Conservation (phyloP, 2,113 vertebrate species). For the Microcebus lehilahytsara region DNA sequence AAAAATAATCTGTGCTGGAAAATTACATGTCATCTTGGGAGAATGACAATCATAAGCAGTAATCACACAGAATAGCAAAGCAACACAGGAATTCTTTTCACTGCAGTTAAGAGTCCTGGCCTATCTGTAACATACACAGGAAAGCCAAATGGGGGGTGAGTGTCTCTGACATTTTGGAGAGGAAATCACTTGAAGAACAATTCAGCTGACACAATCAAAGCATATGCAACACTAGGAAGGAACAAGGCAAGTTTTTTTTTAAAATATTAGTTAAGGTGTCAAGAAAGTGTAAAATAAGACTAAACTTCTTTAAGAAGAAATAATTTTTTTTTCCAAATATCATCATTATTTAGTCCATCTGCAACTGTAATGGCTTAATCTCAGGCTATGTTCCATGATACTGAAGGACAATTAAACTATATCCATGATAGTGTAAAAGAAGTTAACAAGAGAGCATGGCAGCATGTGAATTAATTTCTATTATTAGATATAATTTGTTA, state of each 20-base stretch:
- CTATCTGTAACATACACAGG: neutral
- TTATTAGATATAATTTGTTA: neutral
- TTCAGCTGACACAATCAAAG: neutral
- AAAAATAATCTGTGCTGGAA: slow-evolving; percentile 42
- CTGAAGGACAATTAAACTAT: neutral
- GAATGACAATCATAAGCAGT: slow-evolving; percentile 32
- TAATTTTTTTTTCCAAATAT: neutral
- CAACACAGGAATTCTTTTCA: neutral
- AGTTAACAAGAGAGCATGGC: neutral
- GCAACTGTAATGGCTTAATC: neutral
- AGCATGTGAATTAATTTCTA: neutral
- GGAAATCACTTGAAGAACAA: neutral
- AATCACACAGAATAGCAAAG: slow-evolving; percentile 49
- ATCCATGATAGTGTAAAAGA: neutral
- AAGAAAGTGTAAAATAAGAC: neutral
- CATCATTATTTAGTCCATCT: neutral
- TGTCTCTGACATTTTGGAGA: neutral
- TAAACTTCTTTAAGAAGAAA: neutral
- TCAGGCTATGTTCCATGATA: neutral
- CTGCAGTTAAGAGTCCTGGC: neutral
- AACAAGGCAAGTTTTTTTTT: neutral
- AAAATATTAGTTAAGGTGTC: neutral
- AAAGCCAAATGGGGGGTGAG: neutral
- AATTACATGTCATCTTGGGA: neutral
- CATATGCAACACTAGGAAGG: neutral